Evolutionary conservation across 1,140 invertebrate genomes (phyloP), one percentile per base, ranked within the genome.

Genomic region (Acyrthosiphon pisum): DNA sequence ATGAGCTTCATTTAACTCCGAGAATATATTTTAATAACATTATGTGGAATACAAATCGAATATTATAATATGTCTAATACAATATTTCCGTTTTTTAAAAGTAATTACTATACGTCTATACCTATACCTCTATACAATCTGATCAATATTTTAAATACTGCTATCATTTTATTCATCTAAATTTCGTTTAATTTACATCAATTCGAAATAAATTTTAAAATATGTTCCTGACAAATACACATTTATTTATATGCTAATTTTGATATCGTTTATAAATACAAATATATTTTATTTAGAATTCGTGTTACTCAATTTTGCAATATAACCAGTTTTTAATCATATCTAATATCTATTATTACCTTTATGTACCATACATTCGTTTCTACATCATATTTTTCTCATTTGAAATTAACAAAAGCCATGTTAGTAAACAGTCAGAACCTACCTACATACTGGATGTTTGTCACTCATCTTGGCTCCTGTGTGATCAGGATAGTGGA

Each of bases 251-350:
- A 83, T 83, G 35, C 6, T 37, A 83, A 35, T 83, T 22, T 83
- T 22, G 7, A 37, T 83, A 83, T 37, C 35, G 22, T 83, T 83
- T 37, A 81, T 37, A 37, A 22, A 83, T 8, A 83, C 76, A 83
- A 83, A 83, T 83, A 81, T 81, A 83, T 83, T 83, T 83, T 83
- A 37, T 83, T 37, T 8, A 2, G 20, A 83, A 83, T 83, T 37
- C 35, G 11, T 37, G 22, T 83, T 83, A 83, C 35, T 83, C 76
- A 26, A 26, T 23, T 84, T 84, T 84, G 41, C 3, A 1, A 84
- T 84, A 84, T 26, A 84, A 41, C 83, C 83, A 84, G 83, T 84
- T 84, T 84, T 76, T 76, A 76, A 76, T 76, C 60, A 76, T 41
- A 84, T 84, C 22, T 83, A 3, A 37, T 83, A 37, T 37, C 18